A percentile compares a stretch with the other conserved stretches of the same genome.
Conservation (phyloP, 2,888 invertebrate species). For the Ormia ochracea region DNA sequence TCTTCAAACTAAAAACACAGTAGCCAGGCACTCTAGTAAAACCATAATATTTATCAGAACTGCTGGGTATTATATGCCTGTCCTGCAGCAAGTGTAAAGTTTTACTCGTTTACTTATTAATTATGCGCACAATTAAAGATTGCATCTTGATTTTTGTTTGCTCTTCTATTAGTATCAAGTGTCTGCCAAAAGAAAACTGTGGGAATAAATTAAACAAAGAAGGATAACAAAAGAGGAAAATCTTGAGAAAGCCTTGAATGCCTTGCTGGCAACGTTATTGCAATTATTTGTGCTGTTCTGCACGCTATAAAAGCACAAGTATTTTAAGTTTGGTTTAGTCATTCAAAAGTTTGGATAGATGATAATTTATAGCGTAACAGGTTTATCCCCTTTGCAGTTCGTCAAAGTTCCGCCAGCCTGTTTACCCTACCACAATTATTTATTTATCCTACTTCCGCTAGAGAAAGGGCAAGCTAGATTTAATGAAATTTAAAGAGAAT, state of each 20-base stretch:
- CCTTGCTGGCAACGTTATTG: slow-evolving; percentile 48
- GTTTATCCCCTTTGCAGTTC: too few relatives aligned
- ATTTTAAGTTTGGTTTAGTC: background rate
- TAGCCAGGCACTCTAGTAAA: background rate
- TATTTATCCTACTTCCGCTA: too few relatives aligned
- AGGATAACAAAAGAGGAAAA: background rate
- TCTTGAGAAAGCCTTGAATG: background rate
- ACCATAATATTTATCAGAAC: background rate
- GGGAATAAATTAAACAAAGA: background rate
- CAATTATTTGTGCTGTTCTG: background rate
- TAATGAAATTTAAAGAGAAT: too few relatives aligned
- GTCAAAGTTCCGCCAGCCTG: too few relatives aligned
- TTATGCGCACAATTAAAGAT: slow-evolving; percentile 57
- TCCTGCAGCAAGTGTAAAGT: background rate
- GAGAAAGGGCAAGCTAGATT: too few relatives aligned
- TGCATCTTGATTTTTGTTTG: slow-evolving; percentile 51
- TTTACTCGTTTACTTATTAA: slow-evolving; percentile 37
- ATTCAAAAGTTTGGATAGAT: too few relatives aligned
- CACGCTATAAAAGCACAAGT: background rate
- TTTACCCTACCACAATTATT: too few relatives aligned
- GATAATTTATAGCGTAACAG: too few relatives aligned
- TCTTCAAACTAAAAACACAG: background rate
- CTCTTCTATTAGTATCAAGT: slow-evolving; percentile 9
- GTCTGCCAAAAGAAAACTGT: slow-evolving; percentile 43
- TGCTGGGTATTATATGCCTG: background rate